Conservation (phyloP, 1,140 invertebrate species). For the Diorhabda sublineata region DNA sequence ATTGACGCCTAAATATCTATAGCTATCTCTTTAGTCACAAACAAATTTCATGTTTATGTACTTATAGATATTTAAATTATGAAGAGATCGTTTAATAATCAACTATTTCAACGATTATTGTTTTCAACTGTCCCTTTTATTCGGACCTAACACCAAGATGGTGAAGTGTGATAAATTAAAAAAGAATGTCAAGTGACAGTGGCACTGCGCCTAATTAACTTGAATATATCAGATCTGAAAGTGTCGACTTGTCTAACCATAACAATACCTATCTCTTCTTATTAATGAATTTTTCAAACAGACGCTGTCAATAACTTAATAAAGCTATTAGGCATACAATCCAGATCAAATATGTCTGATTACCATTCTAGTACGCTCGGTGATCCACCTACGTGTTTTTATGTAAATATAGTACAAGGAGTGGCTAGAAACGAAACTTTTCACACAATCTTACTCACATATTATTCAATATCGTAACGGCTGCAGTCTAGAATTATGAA, state of each 20-base stretch:
- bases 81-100: too few relatives aligned
- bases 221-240: background rate
- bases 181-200: conserved; percentile 2
- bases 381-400: background rate
- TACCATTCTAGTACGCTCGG: background rate
- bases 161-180: background rate
- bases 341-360: background rate
- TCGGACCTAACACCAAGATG: background rate
- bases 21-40: too few relatives aligned
- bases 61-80: too few relatives aligned
- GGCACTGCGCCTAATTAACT: background rate
- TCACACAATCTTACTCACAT: too few relatives aligned
- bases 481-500: too few relatives aligned
- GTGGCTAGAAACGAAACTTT: too few relatives aligned
- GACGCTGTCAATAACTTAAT: background rate
- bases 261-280: conserved; percentile 2
- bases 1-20: too few relatives aligned
- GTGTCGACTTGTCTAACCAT: background rate
- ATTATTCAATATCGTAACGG: too few relatives aligned
- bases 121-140: background rate
- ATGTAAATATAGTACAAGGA: too few relatives aligned
- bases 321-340: background rate
- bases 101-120: too few relatives aligned
- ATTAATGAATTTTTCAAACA: background rate
- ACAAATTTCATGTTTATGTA: too few relatives aligned